Conservation (phyloP, 1,140 invertebrate genomes). For the Thaumetopoea pityocampa region DNA sequence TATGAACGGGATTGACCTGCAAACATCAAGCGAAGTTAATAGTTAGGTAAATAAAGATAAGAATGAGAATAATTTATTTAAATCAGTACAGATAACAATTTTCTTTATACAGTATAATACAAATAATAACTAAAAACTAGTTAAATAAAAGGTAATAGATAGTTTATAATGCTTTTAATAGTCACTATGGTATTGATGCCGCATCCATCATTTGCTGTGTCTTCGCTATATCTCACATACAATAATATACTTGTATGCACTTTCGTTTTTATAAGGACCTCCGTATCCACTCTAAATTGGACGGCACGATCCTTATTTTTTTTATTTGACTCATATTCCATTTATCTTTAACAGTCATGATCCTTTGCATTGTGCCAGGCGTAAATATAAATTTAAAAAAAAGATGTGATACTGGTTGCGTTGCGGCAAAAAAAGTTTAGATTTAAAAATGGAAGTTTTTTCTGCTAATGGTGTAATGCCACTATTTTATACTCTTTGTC, state of each 20-base stretch:
- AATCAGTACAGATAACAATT: no score
- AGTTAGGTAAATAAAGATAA: no score
- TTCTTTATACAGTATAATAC: no score
- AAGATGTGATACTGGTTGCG: slow-evolving; percentile 23
- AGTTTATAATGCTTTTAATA: no score
- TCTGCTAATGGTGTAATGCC: slow-evolving; percentile 16
- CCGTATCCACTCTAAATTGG: slow-evolving; percentile 41
- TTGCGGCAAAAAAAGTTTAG: slow-evolving; percentile 22
- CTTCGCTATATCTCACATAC: slow-evolving; percentile 16
- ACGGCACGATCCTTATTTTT: slow-evolving; percentile 40
- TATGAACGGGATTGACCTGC: no score
- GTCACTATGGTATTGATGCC: no score
- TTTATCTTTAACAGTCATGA: slow-evolving; percentile 63
- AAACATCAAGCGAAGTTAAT: no score
- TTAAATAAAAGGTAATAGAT: no score
- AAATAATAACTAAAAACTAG: background rate
- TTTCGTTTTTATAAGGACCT: slow-evolving; percentile 57
- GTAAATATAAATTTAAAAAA: slow-evolving; percentile 27
- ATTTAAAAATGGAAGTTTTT: slow-evolving; percentile 21
- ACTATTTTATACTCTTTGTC: no score
- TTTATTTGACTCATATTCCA: slow-evolving; percentile 39
- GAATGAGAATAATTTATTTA: no score
- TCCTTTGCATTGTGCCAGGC: slow-evolving; percentile 46
- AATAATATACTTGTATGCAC: slow-evolving; percentile 39
- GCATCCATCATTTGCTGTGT: slow-evolving; percentile 23